Evolutionary conservation across 2,113 vertebrate genomes (phyloP).

Genomic region (Panthera uncia): DNA sequence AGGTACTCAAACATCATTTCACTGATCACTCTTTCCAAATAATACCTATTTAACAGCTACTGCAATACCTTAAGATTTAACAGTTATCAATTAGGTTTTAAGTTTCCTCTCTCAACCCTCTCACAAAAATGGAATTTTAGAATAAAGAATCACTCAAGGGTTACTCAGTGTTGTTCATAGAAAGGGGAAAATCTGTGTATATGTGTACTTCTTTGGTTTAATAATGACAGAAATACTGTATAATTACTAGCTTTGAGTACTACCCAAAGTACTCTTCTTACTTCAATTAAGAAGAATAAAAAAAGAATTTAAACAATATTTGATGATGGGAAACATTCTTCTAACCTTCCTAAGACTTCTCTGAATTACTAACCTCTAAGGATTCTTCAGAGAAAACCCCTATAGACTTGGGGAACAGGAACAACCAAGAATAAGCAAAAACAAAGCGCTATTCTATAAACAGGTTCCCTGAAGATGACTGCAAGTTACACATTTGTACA

Average conservation of each 20-base stretch:
- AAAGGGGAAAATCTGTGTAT: not conserved
- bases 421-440: slow-evolving; percentile 27
- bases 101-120: slow-evolving; percentile 1
- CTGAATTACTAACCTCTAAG: slow-evolving; percentile 23
- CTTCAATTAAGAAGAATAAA: not conserved
- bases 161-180: not conserved
- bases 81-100: not conserved
- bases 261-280: not conserved
- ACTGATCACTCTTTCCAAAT: not conserved
- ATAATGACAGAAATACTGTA: not conserved
- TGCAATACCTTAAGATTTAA: not conserved
- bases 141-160: not conserved
- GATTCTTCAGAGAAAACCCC: not conserved
- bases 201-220: slow-evolving; percentile 37
- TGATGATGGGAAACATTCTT: slow-evolving; percentile 4
- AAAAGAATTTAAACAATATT: not conserved
- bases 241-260: not conserved
- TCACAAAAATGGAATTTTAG: not conserved
- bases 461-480: not conserved
- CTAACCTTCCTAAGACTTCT: slow-evolving; percentile 30
- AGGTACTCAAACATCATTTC: not conserved
- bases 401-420: not conserved
- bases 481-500: not conserved
- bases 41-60: not conserved
- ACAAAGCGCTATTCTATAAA: slow-evolving; percentile 5